These are phyloP conservation scores for Platyrinchus mystaceus DNA, from an alignment of 2,797 vertebrate genomes.

Conservation along the genomic window DNA sequence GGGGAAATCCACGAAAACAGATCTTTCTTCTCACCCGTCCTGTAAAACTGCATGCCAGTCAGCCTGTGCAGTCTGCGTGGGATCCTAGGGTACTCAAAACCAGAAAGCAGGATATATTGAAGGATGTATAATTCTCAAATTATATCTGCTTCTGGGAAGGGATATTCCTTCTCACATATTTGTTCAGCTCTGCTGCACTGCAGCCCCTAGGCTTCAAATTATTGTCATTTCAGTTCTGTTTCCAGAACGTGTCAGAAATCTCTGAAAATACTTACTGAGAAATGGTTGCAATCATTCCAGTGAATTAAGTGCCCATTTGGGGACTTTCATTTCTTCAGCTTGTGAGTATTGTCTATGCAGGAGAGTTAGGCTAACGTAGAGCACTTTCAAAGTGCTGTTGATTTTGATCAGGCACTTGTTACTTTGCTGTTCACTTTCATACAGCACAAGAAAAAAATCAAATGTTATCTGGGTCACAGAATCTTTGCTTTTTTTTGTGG, in stretches of 20 bases:
- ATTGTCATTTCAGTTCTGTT: background rate
- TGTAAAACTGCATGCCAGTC: background rate
- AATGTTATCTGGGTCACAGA: accelerated
- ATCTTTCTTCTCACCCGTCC: background rate
- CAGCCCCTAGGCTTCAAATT: background rate
- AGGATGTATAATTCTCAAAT: background rate
- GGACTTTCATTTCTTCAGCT: background rate
- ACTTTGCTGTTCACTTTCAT: background rate
- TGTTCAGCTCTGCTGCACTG: background rate
- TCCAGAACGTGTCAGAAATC: background rate
- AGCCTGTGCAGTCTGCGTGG: background rate
- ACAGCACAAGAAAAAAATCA: background rate
- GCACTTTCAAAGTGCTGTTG: background rate
- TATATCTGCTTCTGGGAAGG: background rate
- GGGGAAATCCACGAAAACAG: background rate
- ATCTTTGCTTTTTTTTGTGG: background rate
- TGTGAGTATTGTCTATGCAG: background rate
- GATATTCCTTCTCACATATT: background rate
- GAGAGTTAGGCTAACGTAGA: background rate
- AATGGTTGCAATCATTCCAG: background rate
- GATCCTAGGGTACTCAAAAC: background rate
- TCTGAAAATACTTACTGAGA: background rate
- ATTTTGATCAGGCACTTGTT: background rate
- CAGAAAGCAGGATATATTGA: background rate
- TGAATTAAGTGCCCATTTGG: background rate